Conservation (phyloP, 2,888 invertebrate species). For the Mylabris sibirica region DNA sequence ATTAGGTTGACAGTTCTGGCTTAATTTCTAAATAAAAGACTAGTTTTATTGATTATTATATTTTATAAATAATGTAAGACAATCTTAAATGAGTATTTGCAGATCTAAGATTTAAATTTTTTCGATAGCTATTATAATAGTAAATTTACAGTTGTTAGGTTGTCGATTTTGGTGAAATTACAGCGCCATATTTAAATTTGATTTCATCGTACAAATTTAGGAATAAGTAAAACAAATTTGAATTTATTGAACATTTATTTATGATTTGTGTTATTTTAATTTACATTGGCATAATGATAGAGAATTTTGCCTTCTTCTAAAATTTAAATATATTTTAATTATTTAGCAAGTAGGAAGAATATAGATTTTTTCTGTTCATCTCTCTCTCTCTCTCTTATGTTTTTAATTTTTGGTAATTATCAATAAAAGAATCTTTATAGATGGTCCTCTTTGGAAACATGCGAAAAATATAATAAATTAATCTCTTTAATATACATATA, state of each 20-base stretch:
- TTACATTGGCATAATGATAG: conserved; percentile 50
- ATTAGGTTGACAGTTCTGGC: no score
- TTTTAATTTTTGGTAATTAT: conserved; percentile 29
- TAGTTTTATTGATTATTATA: no score
- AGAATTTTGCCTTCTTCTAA: conserved; percentile 33
- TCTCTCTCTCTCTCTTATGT: no score
- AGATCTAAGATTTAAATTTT: no score
- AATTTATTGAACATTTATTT: conserved; percentile 47
- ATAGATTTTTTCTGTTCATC: conserved; percentile 44
- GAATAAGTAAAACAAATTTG: background rate
- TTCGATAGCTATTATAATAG: no score
- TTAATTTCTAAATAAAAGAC: no score
- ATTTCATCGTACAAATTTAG: no score
- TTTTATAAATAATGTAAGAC: no score
- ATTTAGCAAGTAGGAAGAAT: conserved; percentile 56
- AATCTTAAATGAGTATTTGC: no score
- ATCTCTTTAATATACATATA: background rate
- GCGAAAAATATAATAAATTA: conserved; percentile 13
- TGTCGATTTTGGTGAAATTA: background rate
- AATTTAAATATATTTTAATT: conserved; percentile 37
- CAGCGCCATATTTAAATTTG: background rate
- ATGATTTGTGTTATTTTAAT: conserved; percentile 43
- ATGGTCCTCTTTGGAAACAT: conserved; percentile 41
- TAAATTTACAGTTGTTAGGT: no score
- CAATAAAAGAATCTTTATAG: conserved; percentile 32